Percentiles rank a stretch among this genome's conserved stretches.
Evolutionary conservation across 1,140 invertebrate genomes (phyloP).

Genomic region (Temnothorax nylanderi): DNA sequence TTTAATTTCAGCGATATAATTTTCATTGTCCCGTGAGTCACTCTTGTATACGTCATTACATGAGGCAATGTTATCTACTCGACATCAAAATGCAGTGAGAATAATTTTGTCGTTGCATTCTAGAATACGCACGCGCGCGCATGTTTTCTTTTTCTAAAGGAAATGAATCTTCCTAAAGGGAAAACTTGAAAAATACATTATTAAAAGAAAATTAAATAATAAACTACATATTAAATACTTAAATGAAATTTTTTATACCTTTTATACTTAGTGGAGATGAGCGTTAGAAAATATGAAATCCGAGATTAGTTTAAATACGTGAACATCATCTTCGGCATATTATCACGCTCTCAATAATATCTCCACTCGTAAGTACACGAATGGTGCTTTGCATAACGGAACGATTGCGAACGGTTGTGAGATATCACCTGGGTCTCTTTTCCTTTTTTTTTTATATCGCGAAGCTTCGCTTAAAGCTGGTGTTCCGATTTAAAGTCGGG

Average conservation of each 20-base stretch:
- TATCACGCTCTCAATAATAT: slow-evolving; percentile 2
- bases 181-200: not conserved
- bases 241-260: not conserved
- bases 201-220: not conserved
- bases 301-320: not conserved
- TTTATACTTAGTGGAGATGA: not conserved
- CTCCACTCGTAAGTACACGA: not conserved
- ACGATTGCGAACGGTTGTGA: not conserved
- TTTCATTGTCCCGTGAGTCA: not conserved
- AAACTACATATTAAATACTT: not conserved
- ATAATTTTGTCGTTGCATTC: slow-evolving; percentile 8
- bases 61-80: slow-evolving; percentile 7
- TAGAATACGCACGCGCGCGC: not conserved
- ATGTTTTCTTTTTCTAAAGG: not conserved
- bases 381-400: not conserved
- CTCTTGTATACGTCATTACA: not conserved
- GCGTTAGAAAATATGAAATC: not conserved
- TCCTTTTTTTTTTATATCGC: not conserved
- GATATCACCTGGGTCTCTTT: not conserved
- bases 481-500: slow-evolving; percentile 38
- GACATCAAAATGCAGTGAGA: slow-evolving; percentile 24
- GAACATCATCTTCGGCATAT: not conserved
- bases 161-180: not conserved
- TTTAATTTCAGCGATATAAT: slow-evolving; percentile 39
- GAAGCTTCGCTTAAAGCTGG: slow-evolving; percentile 55